Conservation (phyloP, 1,140 invertebrate species). For the Dendroctonus valens region DNA sequence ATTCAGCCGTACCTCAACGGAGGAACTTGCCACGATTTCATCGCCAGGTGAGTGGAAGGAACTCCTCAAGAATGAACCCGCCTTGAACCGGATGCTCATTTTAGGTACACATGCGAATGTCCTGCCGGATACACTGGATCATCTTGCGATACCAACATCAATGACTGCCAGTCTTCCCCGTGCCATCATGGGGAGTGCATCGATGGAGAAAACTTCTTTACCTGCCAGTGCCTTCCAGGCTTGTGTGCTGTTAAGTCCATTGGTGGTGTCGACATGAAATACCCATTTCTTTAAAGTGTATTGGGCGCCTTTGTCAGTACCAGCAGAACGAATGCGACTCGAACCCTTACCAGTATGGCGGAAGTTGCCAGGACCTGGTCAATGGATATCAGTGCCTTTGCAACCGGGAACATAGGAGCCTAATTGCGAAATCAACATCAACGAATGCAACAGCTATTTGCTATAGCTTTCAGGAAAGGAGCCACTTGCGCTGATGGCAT, state of each 20-base stretch:
- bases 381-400: constrained; percentile 89
- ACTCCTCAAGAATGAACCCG: not conserved
- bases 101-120: constrained; percentile 75
- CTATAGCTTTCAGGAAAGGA: constrained; percentile 86
- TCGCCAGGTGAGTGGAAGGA: constrained; percentile 59
- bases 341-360: constrained; percentile 88
- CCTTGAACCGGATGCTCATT: not conserved
- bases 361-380: constrained; percentile 78
- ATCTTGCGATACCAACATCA: constrained; percentile 89
- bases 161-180: constrained; percentile 85
- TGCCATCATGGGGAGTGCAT: constrained; percentile 85
- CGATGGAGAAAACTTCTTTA: constrained; percentile 87
- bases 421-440: constrained; percentile 92
- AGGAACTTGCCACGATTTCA: constrained; percentile 82
- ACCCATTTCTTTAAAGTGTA: constrained; percentile 59
- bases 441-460: constrained; percentile 94
- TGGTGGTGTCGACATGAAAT: no score
- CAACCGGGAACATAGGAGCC: constrained; percentile 80
- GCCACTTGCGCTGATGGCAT: constrained; percentile 90
- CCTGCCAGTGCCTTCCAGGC: constrained; percentile 78
- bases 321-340: constrained; percentile 93
- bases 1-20: constrained; percentile 82
- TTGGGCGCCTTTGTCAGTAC: constrained; percentile 83
- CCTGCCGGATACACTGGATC: constrained; percentile 81
- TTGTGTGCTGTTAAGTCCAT: no score